These are phyloP conservation scores for Lanistes nyassanus DNA, from an alignment of 1,140 invertebrate genomes.

Conservation along the genomic window DNA sequence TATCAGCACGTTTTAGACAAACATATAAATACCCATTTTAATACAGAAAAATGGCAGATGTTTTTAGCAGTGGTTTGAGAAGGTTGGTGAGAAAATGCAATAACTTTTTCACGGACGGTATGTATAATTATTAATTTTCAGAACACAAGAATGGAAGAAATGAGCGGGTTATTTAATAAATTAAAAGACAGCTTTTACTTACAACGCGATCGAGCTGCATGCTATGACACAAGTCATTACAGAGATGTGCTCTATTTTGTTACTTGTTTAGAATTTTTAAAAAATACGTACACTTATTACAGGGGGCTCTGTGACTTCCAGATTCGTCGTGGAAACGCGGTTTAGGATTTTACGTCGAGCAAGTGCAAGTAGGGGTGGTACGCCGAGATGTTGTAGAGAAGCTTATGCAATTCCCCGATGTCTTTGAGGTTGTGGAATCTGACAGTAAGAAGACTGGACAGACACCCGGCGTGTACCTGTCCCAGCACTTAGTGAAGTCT, in stretches of 20 bases:
- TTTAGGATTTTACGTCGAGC: conserved; percentile 86
- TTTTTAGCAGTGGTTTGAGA: background rate
- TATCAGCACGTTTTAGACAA: too few relatives aligned
- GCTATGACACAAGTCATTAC: background rate
- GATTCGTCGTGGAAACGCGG: conserved; percentile 59
- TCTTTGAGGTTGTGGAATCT: conserved; percentile 71
- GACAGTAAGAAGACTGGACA: conserved; percentile 65
- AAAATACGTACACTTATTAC: too few relatives aligned
- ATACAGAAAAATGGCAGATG: conserved; percentile 7
- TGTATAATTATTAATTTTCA: too few relatives aligned
- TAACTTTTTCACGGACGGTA: conserved; percentile 25
- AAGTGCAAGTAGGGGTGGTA: conserved; percentile 87
- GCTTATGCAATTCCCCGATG: conserved; percentile 81
- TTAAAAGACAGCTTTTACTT: background rate
- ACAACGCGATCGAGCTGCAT: background rate
- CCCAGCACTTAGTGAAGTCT: conserved; percentile 80
- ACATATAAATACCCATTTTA: too few relatives aligned
- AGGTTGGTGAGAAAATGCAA: conserved; percentile 26
- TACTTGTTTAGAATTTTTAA: background rate
- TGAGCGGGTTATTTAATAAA: too few relatives aligned
- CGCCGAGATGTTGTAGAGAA: conserved; percentile 83
- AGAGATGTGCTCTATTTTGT: background rate
- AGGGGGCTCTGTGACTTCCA: conserved; percentile 34
- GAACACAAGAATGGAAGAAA: too few relatives aligned
- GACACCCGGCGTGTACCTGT: conserved; percentile 23